These are phyloP conservation scores for Plebejus anna DNA, from an alignment of 2,888 invertebrate species.

Conservation along the genomic window DNA sequence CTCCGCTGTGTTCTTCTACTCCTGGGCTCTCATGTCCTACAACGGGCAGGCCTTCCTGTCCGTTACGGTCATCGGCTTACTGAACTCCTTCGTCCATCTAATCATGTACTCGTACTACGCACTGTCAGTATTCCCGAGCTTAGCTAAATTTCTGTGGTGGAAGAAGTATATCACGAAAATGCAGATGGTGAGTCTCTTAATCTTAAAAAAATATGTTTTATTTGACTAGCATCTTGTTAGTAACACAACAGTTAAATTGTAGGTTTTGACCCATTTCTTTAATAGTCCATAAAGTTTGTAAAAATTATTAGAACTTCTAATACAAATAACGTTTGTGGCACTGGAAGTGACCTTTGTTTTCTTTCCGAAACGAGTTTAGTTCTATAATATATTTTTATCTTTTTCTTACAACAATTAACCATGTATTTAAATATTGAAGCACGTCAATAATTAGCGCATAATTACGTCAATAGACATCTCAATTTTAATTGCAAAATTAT, in stretches of 20 bases:
- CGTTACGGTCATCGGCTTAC: conserved; percentile 80
- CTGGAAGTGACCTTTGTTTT: too few relatives aligned
- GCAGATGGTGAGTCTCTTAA: conserved; percentile 81
- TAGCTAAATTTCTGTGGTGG: conserved; percentile 88
- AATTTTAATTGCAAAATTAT: background rate
- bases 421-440: background rate
- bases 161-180: conserved; percentile 88
- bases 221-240: too few relatives aligned
- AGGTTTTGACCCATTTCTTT: too few relatives aligned
- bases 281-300: too few relatives aligned
- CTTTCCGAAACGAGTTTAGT: too few relatives aligned
- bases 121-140: conserved; percentile 83
- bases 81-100: conserved; percentile 86
- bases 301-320: too few relatives aligned
- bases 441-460: background rate
- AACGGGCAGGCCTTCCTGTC: conserved; percentile 83
- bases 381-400: too few relatives aligned
- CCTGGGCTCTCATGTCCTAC: conserved; percentile 86
- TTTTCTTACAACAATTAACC: background rate
- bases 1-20: conserved; percentile 83
- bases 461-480: background rate
- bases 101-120: conserved; percentile 90
- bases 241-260: too few relatives aligned
- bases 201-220: too few relatives aligned
- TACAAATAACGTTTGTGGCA: too few relatives aligned